phyloP scores from a whole-genome alignment of 2,888 invertebrate genomes.

The Drosophila bunnanda region DNA sequence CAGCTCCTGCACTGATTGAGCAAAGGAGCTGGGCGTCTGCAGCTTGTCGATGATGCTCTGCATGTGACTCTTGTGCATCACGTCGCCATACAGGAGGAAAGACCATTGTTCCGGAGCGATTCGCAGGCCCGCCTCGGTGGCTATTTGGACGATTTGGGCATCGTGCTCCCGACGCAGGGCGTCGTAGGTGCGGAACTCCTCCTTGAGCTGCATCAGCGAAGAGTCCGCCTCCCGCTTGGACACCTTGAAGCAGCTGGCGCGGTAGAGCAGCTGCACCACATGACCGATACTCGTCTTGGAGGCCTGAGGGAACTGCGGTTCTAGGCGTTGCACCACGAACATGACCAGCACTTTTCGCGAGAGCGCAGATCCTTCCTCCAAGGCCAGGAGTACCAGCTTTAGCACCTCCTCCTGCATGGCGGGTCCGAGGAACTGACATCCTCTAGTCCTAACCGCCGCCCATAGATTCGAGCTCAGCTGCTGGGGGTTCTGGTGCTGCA shows the following conservation, averaged over 20 bases:
- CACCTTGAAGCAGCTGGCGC: constrained; percentile 99
- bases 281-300: constrained; percentile 99
- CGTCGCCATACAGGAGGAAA: constrained; percentile 97
- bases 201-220: constrained; percentile 98
- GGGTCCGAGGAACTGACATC: constrained; percentile 99
- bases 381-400: constrained; percentile 94
- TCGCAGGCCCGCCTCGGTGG: constrained; percentile 97
- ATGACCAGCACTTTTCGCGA: constrained; percentile 97
- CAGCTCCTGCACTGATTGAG: constrained; percentile 95
- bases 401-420: constrained; percentile 99
- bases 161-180: constrained; percentile 97
- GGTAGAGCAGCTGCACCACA: constrained; percentile 98
- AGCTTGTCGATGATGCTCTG: constrained; percentile 95
- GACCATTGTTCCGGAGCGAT: constrained; percentile 99
- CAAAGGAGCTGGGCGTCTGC: constrained; percentile 96
- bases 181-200: constrained; percentile 98
- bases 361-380: constrained; percentile 97
- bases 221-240: constrained; percentile 98
- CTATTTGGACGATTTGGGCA: constrained; percentile 99
- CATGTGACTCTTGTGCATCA: constrained; percentile 98
- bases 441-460: constrained; percentile 98
- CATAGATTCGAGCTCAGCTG: constrained; percentile 96
- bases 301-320: constrained; percentile 97
- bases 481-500: constrained; percentile 98
- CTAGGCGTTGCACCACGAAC: constrained; percentile 98